phyloP scores from a whole-genome alignment of 2,797 vertebrate species.

The Podarcis siculus region DNA sequence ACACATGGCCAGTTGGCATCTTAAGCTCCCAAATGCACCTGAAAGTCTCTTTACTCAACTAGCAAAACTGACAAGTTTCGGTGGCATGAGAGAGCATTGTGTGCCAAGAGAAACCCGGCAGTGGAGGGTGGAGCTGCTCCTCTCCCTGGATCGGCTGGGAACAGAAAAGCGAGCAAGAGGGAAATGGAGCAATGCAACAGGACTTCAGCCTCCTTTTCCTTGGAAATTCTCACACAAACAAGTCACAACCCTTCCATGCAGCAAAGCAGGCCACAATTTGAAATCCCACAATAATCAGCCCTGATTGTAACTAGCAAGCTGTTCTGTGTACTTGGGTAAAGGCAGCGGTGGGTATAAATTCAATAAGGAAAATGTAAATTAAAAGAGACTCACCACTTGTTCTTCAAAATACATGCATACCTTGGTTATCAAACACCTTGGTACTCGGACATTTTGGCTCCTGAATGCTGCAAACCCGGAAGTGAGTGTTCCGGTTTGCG shows the following conservation, averaged over 20 bases:
- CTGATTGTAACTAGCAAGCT: background rate
- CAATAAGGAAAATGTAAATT: too few species aligned
- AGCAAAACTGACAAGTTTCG: background rate
- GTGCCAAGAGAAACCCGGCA: background rate
- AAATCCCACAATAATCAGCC: background rate
- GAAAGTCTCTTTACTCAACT: background rate
- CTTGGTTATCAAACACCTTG: too few species aligned
- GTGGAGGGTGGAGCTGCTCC: background rate
- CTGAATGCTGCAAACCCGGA: too few species aligned
- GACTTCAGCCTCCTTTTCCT: background rate
- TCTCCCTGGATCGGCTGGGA: background rate
- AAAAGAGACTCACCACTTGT: too few species aligned
- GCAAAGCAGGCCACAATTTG: background rate
- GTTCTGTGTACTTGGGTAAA: background rate
- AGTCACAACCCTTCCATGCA: background rate
- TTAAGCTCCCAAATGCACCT: background rate
- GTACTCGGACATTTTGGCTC: too few species aligned
- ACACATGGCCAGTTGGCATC: background rate
- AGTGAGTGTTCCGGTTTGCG: too few species aligned
- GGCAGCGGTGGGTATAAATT: background rate
- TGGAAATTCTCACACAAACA: background rate
- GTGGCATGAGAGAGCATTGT: background rate
- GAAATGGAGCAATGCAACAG: background rate
- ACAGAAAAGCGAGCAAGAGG: background rate
- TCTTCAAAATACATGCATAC: background rate